A percentile compares a stretch with the other conserved stretches of the same genome.
phyloP scores from a whole-genome alignment of 37 sponge, comb jelly and placozoan species.

The Halichondria panicea region DNA sequence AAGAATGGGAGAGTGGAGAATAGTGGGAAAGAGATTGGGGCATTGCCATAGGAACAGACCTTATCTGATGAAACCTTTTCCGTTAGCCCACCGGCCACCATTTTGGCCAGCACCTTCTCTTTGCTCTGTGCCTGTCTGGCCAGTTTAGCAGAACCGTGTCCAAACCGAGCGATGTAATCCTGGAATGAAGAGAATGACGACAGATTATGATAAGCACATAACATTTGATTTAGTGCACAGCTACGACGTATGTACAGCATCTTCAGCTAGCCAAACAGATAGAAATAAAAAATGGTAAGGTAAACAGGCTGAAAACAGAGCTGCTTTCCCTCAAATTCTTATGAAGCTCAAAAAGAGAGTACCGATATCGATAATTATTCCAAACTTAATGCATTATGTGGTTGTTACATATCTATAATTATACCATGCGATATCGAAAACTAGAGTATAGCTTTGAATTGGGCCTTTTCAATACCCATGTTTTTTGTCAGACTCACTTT shows the following conservation, averaged over 20 bases:
- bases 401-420: too few species aligned
- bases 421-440: too few species aligned
- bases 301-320: too few species aligned
- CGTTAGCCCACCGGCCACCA: slow-evolving; percentile 91
- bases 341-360: too few species aligned
- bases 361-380: too few species aligned
- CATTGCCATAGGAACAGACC: too few species aligned
- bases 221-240: neutral
- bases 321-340: too few species aligned
- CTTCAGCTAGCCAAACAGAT: neutral
- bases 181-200: slow-evolving; percentile 8
- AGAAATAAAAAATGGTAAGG: neutral
- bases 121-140: slow-evolving; percentile 96
- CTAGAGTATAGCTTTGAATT: too few species aligned
- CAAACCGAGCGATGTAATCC: slow-evolving; percentile 95
- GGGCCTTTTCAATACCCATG: too few species aligned
- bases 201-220: too few species aligned
- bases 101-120: slow-evolving; percentile 94
- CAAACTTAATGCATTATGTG: too few species aligned
- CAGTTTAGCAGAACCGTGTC: slow-evolving; percentile 87
- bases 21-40: neutral
- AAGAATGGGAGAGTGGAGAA: neutral
- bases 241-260: too few species aligned
- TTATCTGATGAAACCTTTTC: slow-evolving; percentile 85
- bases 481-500: slow-evolving; percentile 73